Conservation (phyloP, 2,797 vertebrate species). For the Epinephelus awoara region DNA sequence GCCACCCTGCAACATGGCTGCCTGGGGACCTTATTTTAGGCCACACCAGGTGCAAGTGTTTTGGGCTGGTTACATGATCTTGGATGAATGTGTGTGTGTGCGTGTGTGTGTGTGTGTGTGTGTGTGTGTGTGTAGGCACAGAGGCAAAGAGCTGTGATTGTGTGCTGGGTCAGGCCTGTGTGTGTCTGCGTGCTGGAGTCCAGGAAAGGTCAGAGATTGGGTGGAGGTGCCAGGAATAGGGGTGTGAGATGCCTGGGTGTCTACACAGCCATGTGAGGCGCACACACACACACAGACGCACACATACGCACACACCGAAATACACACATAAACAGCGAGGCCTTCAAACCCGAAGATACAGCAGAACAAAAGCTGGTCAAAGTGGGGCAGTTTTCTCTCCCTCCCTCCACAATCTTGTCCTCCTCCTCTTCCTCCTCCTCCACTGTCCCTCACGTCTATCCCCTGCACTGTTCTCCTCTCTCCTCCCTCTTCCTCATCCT, state of each 20-base stretch:
- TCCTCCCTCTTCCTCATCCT: background rate
- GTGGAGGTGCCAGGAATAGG: conserved; percentile 87
- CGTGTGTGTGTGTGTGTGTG: conserved; percentile 33
- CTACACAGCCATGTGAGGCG: conserved; percentile 71
- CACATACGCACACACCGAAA: conserved; percentile 7
- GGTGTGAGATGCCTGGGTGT: conserved; percentile 86
- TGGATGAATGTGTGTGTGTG: conserved; percentile 57
- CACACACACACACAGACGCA: conserved; percentile 29
- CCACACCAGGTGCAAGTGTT: conserved; percentile 85
- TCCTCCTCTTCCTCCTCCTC: conserved; percentile 34
- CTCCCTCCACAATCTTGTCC: conserved; percentile 25
- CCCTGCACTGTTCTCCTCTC: conserved; percentile 37
- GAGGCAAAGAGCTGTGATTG: conserved; percentile 59
- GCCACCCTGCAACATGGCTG: conserved; percentile 61
- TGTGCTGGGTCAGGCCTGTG: conserved; percentile 57
- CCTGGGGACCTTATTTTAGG: conserved; percentile 82
- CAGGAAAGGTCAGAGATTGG: conserved; percentile 86
- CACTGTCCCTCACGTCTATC: conserved; percentile 31
- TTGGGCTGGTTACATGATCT: conserved; percentile 83
- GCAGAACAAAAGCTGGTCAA: conserved; percentile 77
- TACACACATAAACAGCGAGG: conserved; percentile 22
- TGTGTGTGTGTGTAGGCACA: conserved; percentile 37
- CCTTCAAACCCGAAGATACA: conserved; percentile 57
- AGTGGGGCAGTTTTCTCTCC: conserved; percentile 66
- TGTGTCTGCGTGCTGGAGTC: conserved; percentile 71